Conservation (phyloP, 2,113 vertebrate species). For the Chaetodon auriga region DNA sequence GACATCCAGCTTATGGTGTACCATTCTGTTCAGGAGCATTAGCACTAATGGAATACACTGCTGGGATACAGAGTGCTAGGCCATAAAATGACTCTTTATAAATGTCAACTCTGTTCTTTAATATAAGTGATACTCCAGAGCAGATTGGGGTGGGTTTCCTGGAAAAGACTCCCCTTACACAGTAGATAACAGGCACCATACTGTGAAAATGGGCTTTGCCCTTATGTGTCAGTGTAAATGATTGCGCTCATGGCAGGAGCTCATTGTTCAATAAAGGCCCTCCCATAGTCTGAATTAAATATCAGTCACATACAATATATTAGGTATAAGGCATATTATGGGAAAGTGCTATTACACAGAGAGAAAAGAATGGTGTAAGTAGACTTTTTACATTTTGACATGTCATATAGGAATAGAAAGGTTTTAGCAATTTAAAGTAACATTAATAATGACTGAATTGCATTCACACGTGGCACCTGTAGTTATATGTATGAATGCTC, state of each 20-base stretch:
- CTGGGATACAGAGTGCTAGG: conserved; percentile 27
- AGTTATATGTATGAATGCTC: too few species aligned
- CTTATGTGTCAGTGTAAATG: not conserved
- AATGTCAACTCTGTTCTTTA: conserved; percentile 62
- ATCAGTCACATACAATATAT: not conserved
- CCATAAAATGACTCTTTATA: conserved; percentile 56
- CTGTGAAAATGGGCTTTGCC: conserved; percentile 43
- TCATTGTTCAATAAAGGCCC: not conserved
- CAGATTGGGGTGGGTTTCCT: conserved; percentile 24
- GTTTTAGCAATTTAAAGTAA: too few species aligned
- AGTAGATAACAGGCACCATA: conserved; percentile 46
- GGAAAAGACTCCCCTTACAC: conserved; percentile 8
- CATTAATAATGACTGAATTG: too few species aligned
- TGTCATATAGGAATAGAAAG: too few species aligned
- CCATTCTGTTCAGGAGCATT: conserved; percentile 15
- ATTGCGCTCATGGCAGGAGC: not conserved
- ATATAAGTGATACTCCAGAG: conserved; percentile 49
- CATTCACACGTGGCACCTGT: too few species aligned
- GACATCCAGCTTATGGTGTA: not conserved
- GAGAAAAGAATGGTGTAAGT: not conserved
- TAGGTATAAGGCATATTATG: not conserved
- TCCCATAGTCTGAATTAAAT: not conserved
- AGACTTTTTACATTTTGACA: not conserved
- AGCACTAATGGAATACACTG: conserved; percentile 46
- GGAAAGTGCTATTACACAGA: not conserved